Base-by-base conservation (phyloP, 2,888 invertebrate species). In the Andrena flavipes region DNA sequence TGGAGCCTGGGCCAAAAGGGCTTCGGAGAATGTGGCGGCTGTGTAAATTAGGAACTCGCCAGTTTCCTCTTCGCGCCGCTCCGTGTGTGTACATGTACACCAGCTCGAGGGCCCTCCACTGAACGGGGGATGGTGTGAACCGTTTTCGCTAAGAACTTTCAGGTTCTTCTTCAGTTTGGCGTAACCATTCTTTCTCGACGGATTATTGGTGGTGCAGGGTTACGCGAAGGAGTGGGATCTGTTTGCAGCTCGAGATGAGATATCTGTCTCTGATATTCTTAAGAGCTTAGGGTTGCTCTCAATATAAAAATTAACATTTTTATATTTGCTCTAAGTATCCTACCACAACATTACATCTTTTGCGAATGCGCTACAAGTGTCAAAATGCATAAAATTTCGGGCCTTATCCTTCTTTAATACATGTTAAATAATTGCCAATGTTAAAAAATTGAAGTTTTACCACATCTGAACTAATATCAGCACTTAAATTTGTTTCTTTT, bases 21-120 rank as follows among this genome's bases (percentile, higher is more conserved):
- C 84, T 90, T 87, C 88, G 84, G 77, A 78, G 91, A 90, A 91
- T 91, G 90, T 84, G 90, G 90, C 88, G 90, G 86, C 89, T 86
- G 91, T 92, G 91, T 93, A 93, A 93, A 93, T 93, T 93, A 93
- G 91, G 89, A 90, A 82, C 91, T 92, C 90, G 86, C 88, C 89
- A 87, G 90, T 89, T 91, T 90, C 84, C 85, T 69, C 84, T 56
- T 72, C 54, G 54, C 79, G 29, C 60, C 68, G 64, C 59, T 59
- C 54, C 20, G 10, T 29, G 20, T 23, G n/a, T 59, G 13, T 30
- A 5, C 35, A 51, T 60, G 64, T 65, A 65, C 51, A 20, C 10
- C 1, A 56, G 56, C 26, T 23, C 62, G 62, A 6, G 1, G 2
- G 29, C 51, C 0, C 54, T 35, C 8, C 56, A 26, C 59, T 35